A percentile compares a stretch with the other conserved stretches of the same genome.
Conservation (phyloP, 2,113 vertebrate species). For the Cairina moschata region DNA sequence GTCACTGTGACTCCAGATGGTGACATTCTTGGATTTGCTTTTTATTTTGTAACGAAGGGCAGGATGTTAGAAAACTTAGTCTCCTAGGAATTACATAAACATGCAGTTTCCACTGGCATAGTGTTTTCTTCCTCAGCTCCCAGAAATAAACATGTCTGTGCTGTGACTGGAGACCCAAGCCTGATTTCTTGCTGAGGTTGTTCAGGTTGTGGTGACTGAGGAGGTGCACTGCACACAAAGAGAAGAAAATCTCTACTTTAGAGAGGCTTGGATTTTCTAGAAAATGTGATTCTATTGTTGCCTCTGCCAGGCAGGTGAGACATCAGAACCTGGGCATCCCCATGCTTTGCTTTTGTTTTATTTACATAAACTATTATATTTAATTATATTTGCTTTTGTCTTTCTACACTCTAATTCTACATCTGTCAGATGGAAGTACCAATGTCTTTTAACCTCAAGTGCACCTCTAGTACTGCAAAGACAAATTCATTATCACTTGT, state of each 20-base stretch:
- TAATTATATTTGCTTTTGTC: not conserved
- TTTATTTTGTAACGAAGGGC: not conserved
- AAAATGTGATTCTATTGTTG: not conserved
- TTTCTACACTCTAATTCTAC: not conserved
- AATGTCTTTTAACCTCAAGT: not conserved
- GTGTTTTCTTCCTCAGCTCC: not conserved
- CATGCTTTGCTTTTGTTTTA: not conserved
- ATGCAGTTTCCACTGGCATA: not conserved
- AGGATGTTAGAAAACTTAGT: not conserved
- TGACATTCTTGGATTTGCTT: not conserved
- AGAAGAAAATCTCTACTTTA: not conserved
- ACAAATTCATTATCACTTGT: not conserved
- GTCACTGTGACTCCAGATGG: not conserved
- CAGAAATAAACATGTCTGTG: not conserved
- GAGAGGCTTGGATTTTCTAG: not conserved
- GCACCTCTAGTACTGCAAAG: not conserved
- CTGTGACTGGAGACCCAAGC: not conserved
- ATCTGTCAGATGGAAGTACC: not conserved
- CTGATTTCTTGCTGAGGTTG: not conserved
- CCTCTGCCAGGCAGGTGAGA: not conserved
- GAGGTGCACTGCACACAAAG: not conserved
- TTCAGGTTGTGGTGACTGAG: not conserved
- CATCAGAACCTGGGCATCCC: not conserved
- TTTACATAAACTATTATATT: not conserved
- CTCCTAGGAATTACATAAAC: not conserved